Percentiles rank a stretch among this genome's conserved stretches.
Conservation (phyloP, 2,888 invertebrate genomes). For the Ormyrus nitidulus region DNA sequence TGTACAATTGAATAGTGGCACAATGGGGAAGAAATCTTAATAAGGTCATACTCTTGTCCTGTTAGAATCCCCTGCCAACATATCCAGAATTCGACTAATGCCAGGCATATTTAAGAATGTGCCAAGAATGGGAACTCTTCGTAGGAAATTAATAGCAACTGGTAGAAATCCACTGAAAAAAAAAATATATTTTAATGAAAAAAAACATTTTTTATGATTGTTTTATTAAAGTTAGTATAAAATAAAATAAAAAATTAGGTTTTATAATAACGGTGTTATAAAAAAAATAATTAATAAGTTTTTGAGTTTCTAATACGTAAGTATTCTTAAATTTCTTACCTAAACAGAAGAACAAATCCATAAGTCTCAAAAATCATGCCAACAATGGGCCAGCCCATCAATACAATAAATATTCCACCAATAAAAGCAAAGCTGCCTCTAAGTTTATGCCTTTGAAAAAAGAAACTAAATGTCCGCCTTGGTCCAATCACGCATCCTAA, state of each 20-base stretch:
- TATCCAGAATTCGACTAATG: conserved; percentile 89
- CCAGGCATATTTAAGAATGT: conserved; percentile 92
- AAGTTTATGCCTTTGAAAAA: conserved; percentile 97
- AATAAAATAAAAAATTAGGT: too few species aligned
- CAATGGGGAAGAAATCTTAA: conserved; percentile 51
- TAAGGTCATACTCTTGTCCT: conserved; percentile 86
- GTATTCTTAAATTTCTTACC: conserved; percentile 76
- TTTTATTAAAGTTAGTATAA: too few species aligned
- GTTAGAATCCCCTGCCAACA: conserved; percentile 88
- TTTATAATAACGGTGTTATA: too few species aligned
- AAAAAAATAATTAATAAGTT: too few species aligned
- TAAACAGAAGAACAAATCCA: conserved; percentile 92
- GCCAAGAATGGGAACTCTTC: conserved; percentile 94
- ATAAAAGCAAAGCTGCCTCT: conserved; percentile 94
- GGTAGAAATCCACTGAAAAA: conserved; percentile 95
- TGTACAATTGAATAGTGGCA: conserved; percentile 54
- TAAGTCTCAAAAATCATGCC: conserved; percentile 98
- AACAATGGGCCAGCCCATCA: conserved; percentile 96
- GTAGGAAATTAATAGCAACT: conserved; percentile 94
- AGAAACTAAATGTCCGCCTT: conserved; percentile 96
- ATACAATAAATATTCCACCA: conserved; percentile 93
- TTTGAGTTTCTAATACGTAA: too few species aligned
- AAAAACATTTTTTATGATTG: neutral
- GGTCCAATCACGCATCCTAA: conserved; percentile 97
- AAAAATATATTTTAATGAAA: neutral